phyloP scores from a whole-genome alignment of 2,113 vertebrate species.

The Trematocara macrostoma region DNA sequence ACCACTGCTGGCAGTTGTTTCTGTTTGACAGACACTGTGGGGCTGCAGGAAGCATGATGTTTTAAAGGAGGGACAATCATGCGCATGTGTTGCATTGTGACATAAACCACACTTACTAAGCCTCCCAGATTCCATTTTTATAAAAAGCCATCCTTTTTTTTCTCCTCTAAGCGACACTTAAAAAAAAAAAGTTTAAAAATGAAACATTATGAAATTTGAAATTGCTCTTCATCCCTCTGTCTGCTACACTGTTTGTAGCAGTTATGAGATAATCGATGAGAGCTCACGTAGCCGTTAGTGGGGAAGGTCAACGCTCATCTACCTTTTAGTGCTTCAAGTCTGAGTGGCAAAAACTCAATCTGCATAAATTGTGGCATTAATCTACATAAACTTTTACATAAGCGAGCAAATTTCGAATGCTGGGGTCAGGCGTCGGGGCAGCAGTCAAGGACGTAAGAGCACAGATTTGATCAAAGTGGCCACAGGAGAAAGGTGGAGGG shows the following conservation, averaged over 20 bases:
- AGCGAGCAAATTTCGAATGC: constrained; percentile 49
- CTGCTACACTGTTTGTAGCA: constrained; percentile 10
- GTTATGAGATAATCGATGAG: constrained; percentile 50
- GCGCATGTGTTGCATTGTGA: neutral
- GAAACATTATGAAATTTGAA: constrained; percentile 6
- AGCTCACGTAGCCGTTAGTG: constrained; percentile 50
- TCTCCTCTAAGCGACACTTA: neutral
- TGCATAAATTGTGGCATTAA: constrained; percentile 65
- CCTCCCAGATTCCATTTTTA: neutral
- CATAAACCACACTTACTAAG: neutral
- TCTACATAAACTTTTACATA: constrained; percentile 67
- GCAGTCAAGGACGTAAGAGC: constrained; percentile 58
- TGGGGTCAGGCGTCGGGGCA: constrained; percentile 47
- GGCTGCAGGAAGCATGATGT: constrained; percentile 7
- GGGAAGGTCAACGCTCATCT: constrained; percentile 57
- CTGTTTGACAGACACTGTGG: constrained; percentile 30
- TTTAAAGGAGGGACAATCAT: neutral
- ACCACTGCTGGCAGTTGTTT: constrained; percentile 35
- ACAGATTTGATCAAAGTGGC: constrained; percentile 61
- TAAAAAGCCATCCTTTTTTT: neutral
- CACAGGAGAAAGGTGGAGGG: constrained; percentile 41
- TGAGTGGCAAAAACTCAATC: constrained; percentile 57
- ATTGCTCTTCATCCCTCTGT: constrained; percentile 11
- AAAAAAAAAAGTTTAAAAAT: neutral
- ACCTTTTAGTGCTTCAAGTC: constrained; percentile 57